These are phyloP conservation scores for Lagocephalus sceleratus DNA, from an alignment of 2,797 vertebrate genomes.

Conservation along the genomic window DNA sequence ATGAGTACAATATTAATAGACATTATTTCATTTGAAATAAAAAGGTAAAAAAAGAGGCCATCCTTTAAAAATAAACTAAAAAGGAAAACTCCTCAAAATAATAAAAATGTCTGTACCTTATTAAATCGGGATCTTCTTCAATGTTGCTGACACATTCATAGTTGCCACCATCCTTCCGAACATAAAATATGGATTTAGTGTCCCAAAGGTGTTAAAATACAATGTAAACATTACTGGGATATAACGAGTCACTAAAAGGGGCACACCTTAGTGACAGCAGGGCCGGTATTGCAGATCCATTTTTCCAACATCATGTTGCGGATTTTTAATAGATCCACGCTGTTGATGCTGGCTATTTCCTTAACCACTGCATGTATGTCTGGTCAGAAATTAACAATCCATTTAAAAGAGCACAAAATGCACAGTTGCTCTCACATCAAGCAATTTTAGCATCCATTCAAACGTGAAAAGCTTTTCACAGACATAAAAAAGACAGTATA, in stretches of 20 bases:
- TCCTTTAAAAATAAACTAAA: background rate
- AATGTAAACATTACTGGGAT: background rate
- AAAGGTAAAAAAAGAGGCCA: background rate
- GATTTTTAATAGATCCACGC: conserved; percentile 86
- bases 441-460: background rate
- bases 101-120: conserved; percentile 72
- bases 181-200: background rate
- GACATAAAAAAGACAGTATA: background rate
- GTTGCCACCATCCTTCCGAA: conserved; percentile 68
- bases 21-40: background rate
- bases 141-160: conserved; percentile 74
- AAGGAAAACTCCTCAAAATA: no score
- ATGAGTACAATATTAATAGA: no score
- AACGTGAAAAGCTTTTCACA: background rate
- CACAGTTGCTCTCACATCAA: background rate
- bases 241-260: background rate
- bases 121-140: conserved; percentile 84
- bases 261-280: conserved; percentile 74
- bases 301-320: conserved; percentile 86
- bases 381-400: conserved; percentile 39
- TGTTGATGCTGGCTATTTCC: conserved; percentile 88
- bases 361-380: conserved; percentile 87
- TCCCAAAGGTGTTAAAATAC: background rate
- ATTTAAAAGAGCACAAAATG: background rate
- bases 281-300: conserved; percentile 84